A percentile compares a stretch with the other conserved stretches of the same genome.
phyloP scores from a whole-genome alignment of 92 coral and sea anemone genomes.

The Paragorgia papillata region DNA sequence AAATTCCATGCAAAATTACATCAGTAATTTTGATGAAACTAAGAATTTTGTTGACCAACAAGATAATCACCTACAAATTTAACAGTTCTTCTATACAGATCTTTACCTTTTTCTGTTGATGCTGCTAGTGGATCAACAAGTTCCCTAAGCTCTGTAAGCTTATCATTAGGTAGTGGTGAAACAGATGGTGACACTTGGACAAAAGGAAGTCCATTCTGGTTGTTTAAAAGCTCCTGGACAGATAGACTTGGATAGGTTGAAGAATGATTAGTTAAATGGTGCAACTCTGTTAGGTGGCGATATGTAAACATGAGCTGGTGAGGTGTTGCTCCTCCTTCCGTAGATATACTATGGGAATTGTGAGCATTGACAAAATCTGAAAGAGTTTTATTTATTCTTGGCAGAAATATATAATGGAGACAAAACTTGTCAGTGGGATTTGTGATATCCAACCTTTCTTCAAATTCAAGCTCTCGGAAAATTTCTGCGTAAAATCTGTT shows the following conservation, averaged over 20 bases:
- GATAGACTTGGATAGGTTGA: not conserved
- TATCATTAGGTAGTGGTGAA: not conserved
- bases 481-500: not conserved
- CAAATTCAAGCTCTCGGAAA: conserved; percentile 8
- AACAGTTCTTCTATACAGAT: not conserved
- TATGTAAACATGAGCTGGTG: no score
- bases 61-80: not conserved
- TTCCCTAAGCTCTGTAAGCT: not conserved
- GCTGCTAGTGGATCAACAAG: not conserved
- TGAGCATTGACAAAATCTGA: conserved; percentile 10
- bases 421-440: conserved; percentile 28
- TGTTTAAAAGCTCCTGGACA: not conserved
- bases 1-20: no score
- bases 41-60: not conserved
- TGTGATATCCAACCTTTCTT: not conserved
- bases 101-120: not conserved
- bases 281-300: not conserved
- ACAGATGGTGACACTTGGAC: conserved; percentile 2
- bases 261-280: not conserved
- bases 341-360: conserved; percentile 1
- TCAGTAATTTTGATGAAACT: not conserved
- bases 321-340: conserved; percentile 4
- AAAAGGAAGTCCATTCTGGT: conserved; percentile 1
- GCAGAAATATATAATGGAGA: conserved; percentile 30
- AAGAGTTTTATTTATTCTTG: conserved; percentile 26